Base-by-base conservation (phyloP, 2,797 vertebrate genomes). In the Todus mexicanus region DNA sequence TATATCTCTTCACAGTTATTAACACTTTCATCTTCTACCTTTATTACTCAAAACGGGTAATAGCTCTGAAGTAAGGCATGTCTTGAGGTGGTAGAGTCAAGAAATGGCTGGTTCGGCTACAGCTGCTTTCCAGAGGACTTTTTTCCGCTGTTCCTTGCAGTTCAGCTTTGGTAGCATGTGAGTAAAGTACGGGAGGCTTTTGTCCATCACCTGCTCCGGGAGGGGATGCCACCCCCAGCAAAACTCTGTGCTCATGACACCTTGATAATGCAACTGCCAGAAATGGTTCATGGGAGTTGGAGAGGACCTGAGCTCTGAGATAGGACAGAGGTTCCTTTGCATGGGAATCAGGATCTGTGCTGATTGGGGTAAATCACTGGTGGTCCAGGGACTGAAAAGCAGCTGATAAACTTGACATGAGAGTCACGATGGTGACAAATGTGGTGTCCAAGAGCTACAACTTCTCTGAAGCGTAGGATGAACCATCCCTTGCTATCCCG, bases 401-500 rank as follows among this genome's bases (percentile, higher is more conserved):
- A 66, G 35, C 40, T 17, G 57, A 38, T 15, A 29, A 68, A 51
- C 43, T 17, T 2, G 1, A 9, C 53, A 37, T 20, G 0, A 1
- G 31, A 26, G 19, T 13, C 4, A 1, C 6, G 17, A 12, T 5
- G n/a, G 27, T 26, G 42, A 13, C 5, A 47, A 73, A 66, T 0
- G 31, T 9, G 6, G 15, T 2, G 0, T 3, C 21, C 27, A 37
- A 43, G 61, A 79, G 27, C 43, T 29, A 3, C n/a, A 25, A 1
- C 5, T 69, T 4, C 43, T 35, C 66, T 33, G 42, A 23, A 20
- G 40, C 2, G 0, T 4, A 33, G 61, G 33, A 12, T 11, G 29
- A 38, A 15, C 29, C 21, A 10, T 25, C 25, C 70, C 53, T 35
- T 6, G 0, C 0, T 0, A 20, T 66, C 12, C 57, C 1, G 0